Evolutionary conservation across 2,888 invertebrate species (phyloP).

Genomic region (Oxystoma pomonae): DNA sequence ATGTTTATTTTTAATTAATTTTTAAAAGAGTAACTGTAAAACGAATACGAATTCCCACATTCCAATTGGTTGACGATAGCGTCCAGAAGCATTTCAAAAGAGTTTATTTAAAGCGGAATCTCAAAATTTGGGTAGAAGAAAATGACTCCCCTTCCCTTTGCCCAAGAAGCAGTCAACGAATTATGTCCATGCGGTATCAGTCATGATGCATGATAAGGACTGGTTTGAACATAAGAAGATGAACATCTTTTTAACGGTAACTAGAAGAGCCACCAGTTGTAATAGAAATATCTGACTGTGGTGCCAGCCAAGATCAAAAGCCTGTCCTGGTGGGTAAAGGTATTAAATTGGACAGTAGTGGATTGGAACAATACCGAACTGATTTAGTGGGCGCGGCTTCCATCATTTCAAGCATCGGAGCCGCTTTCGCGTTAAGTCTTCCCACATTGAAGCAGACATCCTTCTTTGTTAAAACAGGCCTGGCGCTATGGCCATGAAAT

Average conservation of each 20-base stretch:
- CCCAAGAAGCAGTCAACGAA: conserved; percentile 59
- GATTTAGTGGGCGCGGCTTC: conserved; percentile 63
- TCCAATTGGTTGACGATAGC: conserved; percentile 53
- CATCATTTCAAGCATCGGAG: conserved; percentile 52
- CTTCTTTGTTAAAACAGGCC: conserved; percentile 51
- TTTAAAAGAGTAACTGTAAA: too few species aligned
- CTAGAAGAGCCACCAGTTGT: conserved; percentile 57
- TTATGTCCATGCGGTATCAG: conserved; percentile 58
- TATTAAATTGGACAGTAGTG: conserved; percentile 56
- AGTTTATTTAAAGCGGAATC: conserved; percentile 63
- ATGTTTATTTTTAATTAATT: too few species aligned
- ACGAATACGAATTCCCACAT: conserved; percentile 47
- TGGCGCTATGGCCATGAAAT: conserved; percentile 57
- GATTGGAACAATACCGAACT: conserved; percentile 45
- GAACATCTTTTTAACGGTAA: conserved; percentile 59
- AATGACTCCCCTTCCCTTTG: conserved; percentile 73
- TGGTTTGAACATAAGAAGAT: conserved; percentile 65
- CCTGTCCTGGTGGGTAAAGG: conserved; percentile 66
- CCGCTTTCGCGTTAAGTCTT: conserved; percentile 51
- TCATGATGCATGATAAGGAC: conserved; percentile 55
- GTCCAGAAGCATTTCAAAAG: conserved; percentile 54
- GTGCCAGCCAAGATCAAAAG: conserved; percentile 48
- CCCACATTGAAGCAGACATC: conserved; percentile 49
- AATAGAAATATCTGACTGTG: conserved; percentile 59
- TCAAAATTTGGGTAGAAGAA: conserved; percentile 71